phyloP scores from a whole-genome alignment of 2,113 vertebrate species.

The Psephotus haematonotus region DNA sequence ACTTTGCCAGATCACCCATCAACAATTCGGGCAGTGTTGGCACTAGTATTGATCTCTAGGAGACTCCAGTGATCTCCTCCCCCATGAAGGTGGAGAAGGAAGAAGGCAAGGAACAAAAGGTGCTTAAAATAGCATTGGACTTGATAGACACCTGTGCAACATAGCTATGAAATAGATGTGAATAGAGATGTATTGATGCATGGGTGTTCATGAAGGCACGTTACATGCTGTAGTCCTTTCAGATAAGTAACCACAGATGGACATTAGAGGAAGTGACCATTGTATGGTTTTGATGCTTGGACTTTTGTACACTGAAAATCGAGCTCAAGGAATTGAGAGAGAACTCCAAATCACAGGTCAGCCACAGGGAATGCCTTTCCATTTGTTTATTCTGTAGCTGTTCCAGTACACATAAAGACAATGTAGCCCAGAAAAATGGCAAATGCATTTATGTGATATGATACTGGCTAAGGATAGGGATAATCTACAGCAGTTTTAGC shows the following conservation, averaged over 20 bases:
- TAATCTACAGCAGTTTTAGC: conserved; percentile 4
- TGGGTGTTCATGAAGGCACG: accelerated
- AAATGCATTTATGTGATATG: conserved; percentile 9
- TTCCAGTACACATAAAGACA: conserved; percentile 13
- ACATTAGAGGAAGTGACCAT: background rate
- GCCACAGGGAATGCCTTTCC: conserved; percentile 1
- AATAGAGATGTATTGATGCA: background rate
- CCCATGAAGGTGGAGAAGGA: background rate
- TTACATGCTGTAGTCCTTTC: background rate
- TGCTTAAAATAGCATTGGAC: background rate
- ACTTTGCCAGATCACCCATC: too few species aligned
- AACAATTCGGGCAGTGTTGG: background rate
- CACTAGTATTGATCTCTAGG: background rate
- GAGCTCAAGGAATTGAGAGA: background rate
- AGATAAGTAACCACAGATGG: background rate
- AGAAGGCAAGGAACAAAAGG: background rate
- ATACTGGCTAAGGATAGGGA: conserved; percentile 12
- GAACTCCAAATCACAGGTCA: conserved; percentile 17
- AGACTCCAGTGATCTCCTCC: background rate
- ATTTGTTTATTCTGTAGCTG: conserved; percentile 47
- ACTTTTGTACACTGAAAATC: background rate
- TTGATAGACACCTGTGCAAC: background rate
- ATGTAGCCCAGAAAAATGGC: conserved; percentile 45
- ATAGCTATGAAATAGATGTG: background rate
- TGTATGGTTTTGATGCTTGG: background rate